Base-by-base conservation (phyloP, 2,113 vertebrate genomes). In the Mohoua ochrocephala region DNA sequence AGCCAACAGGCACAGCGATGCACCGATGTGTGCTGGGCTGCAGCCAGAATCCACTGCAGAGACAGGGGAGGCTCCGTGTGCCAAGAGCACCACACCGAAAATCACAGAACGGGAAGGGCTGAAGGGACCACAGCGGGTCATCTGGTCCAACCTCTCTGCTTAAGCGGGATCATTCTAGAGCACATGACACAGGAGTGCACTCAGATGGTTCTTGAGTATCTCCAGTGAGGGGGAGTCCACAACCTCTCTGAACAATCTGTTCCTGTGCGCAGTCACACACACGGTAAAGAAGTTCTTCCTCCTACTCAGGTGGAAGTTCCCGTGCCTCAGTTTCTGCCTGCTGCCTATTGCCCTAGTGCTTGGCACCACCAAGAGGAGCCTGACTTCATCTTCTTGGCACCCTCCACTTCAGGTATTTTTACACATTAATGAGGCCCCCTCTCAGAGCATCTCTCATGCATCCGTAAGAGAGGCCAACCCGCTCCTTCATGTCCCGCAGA, bases 11-110 rank as follows among this genome's bases (percentile, higher is more conserved):
- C 35, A 35, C 49, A 20, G 14, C 0, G 1, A 10, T 4, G 22
- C 50, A 10, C 24, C 4, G 0, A 3, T 0, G 8, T 0, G 6
- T 47, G 4, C 5, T 24, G 15, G n/a, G 42, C 8, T 17, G n/a
- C 74, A 44, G 22, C 41, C 19, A 22, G 4, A 21, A 41, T 39
- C 45, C 7, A 19, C 8, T 11, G 22, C 15, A 2, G 35, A n/a
- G 44, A 9, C 3, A 1, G 4, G 10, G 9, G 17, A 15, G 11
- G 8, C 22, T 39, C 33, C 33, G 28, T 5, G 45, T 45, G 23
- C 64, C 7, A 19, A 52, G 28, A 74, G 12, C 24, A 22, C 13
- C 13, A 26, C n/a, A n/a, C 17, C 5, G 11, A 35, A 69, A 35
- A 69, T 10, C 54, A 44, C 45, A 69, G 22, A 45, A 45, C 9